These are phyloP conservation scores for Lagorchestes hirsutus DNA, from an alignment of 2,797 vertebrate species.

Conservation along the genomic window DNA sequence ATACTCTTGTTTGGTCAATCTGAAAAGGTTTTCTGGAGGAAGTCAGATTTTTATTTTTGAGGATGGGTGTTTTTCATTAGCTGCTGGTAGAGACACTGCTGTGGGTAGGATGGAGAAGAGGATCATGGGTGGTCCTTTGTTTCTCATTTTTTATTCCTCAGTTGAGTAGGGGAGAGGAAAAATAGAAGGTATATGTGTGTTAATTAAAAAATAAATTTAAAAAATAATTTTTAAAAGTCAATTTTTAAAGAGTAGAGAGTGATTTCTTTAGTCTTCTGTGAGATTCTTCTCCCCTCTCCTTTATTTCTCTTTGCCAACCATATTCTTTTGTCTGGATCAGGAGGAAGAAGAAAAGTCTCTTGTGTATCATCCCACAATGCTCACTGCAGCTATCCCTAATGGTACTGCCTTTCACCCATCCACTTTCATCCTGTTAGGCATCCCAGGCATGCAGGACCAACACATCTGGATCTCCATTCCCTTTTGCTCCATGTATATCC, in stretches of 20 bases:
- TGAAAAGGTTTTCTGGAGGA: background rate
- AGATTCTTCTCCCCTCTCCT: background rate
- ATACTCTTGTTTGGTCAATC: background rate
- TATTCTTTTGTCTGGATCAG: background rate
- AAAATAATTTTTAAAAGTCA: background rate
- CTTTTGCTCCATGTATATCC: slow-evolving; percentile 75
- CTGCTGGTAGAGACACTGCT: background rate
- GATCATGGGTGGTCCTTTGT: background rate
- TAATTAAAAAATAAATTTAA: background rate
- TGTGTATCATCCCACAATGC: slow-evolving; percentile 36
- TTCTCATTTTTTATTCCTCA: background rate
- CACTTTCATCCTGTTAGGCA: slow-evolving; percentile 71
- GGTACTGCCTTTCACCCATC: slow-evolving; percentile 68
- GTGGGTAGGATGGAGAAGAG: background rate
- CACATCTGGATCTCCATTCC: slow-evolving; percentile 73
- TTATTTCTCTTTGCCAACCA: background rate
- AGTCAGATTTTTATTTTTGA: background rate
- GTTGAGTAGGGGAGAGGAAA: background rate
- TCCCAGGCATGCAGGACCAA: slow-evolving; percentile 73
- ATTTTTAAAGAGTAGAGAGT: background rate
- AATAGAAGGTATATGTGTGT: background rate
- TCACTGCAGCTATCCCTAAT: slow-evolving; percentile 42
- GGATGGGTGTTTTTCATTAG: background rate
- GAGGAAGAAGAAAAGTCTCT: slow-evolving; percentile 26
- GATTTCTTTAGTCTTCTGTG: background rate